Conservation (phyloP, 2,888 invertebrate species). For the Gari tellinella region DNA sequence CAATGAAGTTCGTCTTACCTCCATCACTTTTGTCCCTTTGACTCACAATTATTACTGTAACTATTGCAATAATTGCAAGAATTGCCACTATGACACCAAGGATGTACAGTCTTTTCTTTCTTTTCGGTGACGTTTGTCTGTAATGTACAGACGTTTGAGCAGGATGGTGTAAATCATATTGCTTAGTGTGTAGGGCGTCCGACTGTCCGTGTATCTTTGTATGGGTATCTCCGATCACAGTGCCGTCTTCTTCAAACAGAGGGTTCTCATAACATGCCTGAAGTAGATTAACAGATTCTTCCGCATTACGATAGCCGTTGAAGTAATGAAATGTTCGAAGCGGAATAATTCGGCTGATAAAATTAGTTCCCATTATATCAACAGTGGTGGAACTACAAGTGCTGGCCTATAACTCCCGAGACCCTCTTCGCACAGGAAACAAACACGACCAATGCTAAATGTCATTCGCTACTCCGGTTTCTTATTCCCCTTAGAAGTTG, state of each 20-base stretch:
- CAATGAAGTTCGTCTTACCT: too few relatives aligned
- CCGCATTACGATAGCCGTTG: slow-evolving; percentile 65
- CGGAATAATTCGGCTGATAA: slow-evolving; percentile 64
- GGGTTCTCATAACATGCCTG: slow-evolving; percentile 81
- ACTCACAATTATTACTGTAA: slow-evolving; percentile 46
- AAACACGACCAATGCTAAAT: too few relatives aligned
- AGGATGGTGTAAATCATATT: slow-evolving; percentile 48
- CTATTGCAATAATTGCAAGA: slow-evolving; percentile 38
- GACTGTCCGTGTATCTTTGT: slow-evolving; percentile 51
- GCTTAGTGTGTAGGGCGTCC: slow-evolving; percentile 46
- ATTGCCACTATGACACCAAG: slow-evolving; percentile 31
- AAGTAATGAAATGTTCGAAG: slow-evolving; percentile 58
- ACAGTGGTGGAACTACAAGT: too few relatives aligned
- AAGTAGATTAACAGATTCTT: slow-evolving; percentile 76
- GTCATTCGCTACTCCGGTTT: too few relatives aligned
- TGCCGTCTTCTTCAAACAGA: slow-evolving; percentile 71
- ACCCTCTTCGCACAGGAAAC: too few relatives aligned
- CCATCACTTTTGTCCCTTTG: slow-evolving; percentile 18
- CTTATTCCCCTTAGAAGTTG: too few relatives aligned
- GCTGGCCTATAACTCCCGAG: too few relatives aligned
- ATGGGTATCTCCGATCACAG: slow-evolving; percentile 45
- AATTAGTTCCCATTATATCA: slow-evolving; percentile 46
- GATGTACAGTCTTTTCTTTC: slow-evolving; percentile 35
- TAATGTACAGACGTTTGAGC: slow-evolving; percentile 55
- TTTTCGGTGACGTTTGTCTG: slow-evolving; percentile 25